Percentiles rank a stretch among this genome's conserved stretches.
phyloP scores from a whole-genome alignment of 2,113 vertebrate species.

The Notothenia rossii region DNA sequence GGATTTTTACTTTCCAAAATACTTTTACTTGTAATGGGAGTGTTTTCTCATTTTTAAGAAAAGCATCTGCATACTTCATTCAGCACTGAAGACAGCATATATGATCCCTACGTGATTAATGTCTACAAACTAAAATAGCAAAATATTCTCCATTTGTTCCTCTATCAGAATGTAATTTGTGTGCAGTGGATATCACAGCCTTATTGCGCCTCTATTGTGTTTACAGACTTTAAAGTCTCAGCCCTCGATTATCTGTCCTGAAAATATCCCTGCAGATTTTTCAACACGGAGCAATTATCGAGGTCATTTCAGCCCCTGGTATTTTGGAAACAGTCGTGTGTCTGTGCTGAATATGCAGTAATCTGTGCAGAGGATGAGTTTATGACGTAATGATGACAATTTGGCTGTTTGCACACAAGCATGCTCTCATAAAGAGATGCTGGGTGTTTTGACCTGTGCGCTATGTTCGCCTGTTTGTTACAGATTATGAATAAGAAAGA shows the following conservation, averaged over 20 bases:
- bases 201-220: background rate
- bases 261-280: background rate
- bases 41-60: background rate
- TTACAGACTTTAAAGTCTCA: background rate
- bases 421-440: background rate
- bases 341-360: background rate
- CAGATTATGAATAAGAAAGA: background rate
- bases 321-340: background rate
- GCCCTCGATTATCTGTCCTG: background rate
- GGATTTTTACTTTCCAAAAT: no score
- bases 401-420: slow-evolving; percentile 19
- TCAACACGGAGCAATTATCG: background rate
- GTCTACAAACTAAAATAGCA: background rate
- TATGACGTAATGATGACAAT: background rate
- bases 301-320: background rate
- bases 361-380: background rate
- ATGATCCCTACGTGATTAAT: background rate
- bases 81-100: background rate
- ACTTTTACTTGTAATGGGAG: no score
- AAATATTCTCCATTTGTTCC: background rate
- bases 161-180: background rate
- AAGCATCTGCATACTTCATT: background rate
- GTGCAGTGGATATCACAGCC: background rate
- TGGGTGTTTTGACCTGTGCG: background rate
- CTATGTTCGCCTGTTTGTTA: background rate